Base-by-base conservation (phyloP, 2,888 invertebrate species). In the Aradus depressus region DNA sequence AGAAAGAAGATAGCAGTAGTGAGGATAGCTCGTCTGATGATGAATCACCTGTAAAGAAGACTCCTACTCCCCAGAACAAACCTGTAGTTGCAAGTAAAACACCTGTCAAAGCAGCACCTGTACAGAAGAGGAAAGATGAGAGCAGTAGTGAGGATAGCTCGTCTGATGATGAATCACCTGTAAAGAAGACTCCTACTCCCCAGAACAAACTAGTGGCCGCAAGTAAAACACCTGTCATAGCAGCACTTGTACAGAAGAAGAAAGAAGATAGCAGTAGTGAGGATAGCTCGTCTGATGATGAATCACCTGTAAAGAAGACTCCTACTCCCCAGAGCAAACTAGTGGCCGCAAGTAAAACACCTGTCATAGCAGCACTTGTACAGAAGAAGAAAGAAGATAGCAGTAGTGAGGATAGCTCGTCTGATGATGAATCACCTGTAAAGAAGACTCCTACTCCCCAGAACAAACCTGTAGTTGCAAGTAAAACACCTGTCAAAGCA, bases 281-380 rank as follows among this genome's bases (percentile, higher is more conserved):
- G 5, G 47, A 47, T 16, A 43, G 35, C 18, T 48, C 48, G 5
- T 42, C 42, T 18, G 35, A 35, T 23, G 52, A 52, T 4, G 52
- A 52, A 42, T n/a, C 23, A 18, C 44, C 47, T 4, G 10, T 10
- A 3, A 34, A 34, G 31, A 41, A 41, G 23, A 35, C 49, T 31
- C 41, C 28, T 21, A n/a, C n/a, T n/a, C 4, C 32, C 12, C 41
- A 41, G 14, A 41, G 32, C 14, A 49, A 39, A 8, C n/a, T 8
- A n/a, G n/a, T n/a, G n/a, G n/a, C n/a, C n/a, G n/a, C n/a, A n/a
- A n/a, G n/a, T n/a, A n/a, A n/a, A n/a, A n/a, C n/a, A n/a, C n/a
- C n/a, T n/a, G n/a, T n/a, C n/a, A n/a, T n/a, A 37, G 51, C 52
- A 39, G 54, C 59, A 10, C 54, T 56, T 31, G 59, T 61, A 53